Evolutionary conservation across 2,113 vertebrate species (phyloP).

Genomic region (Cardinalis cardinalis): DNA sequence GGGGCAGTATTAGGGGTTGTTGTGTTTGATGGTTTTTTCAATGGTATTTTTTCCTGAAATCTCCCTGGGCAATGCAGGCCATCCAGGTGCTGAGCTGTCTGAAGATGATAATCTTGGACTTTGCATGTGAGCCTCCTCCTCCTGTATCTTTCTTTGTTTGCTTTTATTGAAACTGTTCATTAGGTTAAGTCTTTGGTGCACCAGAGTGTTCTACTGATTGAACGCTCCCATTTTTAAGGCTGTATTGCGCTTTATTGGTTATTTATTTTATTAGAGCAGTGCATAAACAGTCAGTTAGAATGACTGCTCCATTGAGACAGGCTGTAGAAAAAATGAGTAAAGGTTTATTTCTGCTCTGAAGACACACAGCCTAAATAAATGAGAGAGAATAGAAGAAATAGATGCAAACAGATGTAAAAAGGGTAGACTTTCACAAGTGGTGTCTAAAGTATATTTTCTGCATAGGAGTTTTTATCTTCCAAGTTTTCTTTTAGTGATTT

Average conservation of each 20-base stretch:
- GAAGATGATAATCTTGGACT: neutral
- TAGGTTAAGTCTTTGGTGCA: neutral
- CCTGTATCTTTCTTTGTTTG: neutral
- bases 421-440: neutral
- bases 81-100: neutral
- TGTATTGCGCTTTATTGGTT: neutral
- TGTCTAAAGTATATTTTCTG: neutral
- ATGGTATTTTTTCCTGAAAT: neutral
- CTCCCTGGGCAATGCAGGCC: neutral
- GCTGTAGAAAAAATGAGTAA: neutral
- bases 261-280: neutral
- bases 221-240: neutral
- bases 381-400: neutral
- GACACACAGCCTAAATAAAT: neutral
- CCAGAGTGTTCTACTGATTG: neutral
- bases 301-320: neutral
- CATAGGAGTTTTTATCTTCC: neutral
- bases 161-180: neutral
- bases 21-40: neutral
- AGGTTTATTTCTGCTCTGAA: neutral
- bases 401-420: neutral
- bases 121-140: neutral
- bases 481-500: neutral
- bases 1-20: neutral
- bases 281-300: neutral